Base-by-base conservation (phyloP, 2,113 vertebrate species). In the Vidua macroura region DNA sequence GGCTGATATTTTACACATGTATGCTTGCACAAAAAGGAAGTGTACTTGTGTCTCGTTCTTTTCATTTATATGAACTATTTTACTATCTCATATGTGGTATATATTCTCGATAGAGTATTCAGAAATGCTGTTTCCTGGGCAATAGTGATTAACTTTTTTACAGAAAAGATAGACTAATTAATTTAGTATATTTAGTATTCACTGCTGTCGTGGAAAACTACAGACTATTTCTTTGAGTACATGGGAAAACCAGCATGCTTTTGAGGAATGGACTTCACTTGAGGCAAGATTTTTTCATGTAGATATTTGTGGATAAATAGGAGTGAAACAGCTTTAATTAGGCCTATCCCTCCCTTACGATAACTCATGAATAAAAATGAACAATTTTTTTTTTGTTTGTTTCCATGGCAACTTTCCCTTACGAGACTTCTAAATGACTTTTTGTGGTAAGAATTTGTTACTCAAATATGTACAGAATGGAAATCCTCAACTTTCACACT, bases 281-380 rank as follows among this genome's bases (percentile, higher is more conserved):
- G 72, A 96, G 78, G 80, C 73, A 88, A 92, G 63, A 49, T 56
- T n/a, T 91, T 93, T 96, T 87, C 43, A 73, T 85, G 85, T n/a
- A 95, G 62, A 84, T 90, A 91, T 80, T 94, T 94, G 66, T 85
- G 49, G 91, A 83, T 95, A 95, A 96, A 92, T 75, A 91, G 56
- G 59, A 27, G 66, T 93, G 77, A 94, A 96, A 68, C 39, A 75
- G 86, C 37, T 85, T 64, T 96, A 95, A 94, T 96, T 97, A 93
- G 60, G 53, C 80, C 77, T 88, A 72, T 86, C 58, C 64, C 48
- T 94, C 56, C 74, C 68, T 83, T 95, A 95, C 74, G 93, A 75
- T 94, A 94, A 89, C 48, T 92, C 85, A 92, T 91, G 83, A 97
- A 97, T 96, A 95, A 90, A 94, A 96, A 95, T 59, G 48, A 96